Conservation (phyloP, 2,113 vertebrate genomes). For the Leptobrachium leishanense region DNA sequence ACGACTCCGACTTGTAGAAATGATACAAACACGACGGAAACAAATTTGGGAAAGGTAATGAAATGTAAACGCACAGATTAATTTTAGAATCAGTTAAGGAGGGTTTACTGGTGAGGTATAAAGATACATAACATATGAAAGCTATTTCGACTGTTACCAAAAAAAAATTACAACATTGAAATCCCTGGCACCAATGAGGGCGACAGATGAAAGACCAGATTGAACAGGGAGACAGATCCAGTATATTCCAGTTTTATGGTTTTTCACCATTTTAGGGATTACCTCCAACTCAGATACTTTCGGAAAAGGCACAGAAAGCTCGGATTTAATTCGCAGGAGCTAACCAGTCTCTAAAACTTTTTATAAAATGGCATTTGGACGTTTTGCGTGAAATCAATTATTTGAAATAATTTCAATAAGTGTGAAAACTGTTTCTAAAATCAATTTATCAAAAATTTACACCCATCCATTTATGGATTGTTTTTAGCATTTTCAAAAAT, state of each 20-base stretch:
- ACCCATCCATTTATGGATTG: too few relatives aligned
- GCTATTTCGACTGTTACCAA: background rate
- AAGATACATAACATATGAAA: background rate
- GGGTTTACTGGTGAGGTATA: conserved; percentile 20
- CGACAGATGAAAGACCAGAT: conserved; percentile 41
- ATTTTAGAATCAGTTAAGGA: background rate
- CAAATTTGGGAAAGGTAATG: conserved; percentile 1
- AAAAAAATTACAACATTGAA: background rate
- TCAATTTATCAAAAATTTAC: too few relatives aligned
- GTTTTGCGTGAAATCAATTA: too few relatives aligned
- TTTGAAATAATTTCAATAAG: too few relatives aligned
- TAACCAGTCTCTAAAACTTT: too few relatives aligned
- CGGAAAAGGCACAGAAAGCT: too few relatives aligned
- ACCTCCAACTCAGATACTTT: too few relatives aligned
- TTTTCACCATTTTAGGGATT: background rate
- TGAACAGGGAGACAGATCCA: conserved; percentile 30
- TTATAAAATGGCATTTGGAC: too few relatives aligned
- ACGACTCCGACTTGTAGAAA: background rate
- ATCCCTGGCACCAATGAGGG: conserved; percentile 30
- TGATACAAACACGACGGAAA: background rate
- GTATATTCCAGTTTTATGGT: conserved; percentile 6
- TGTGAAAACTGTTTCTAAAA: too few relatives aligned
- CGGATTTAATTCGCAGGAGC: too few relatives aligned
- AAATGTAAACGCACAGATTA: background rate
- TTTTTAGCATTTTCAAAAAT: too few relatives aligned